Base-by-base conservation (phyloP, 2,888 invertebrate species). In the Rhagonycha lutea region DNA sequence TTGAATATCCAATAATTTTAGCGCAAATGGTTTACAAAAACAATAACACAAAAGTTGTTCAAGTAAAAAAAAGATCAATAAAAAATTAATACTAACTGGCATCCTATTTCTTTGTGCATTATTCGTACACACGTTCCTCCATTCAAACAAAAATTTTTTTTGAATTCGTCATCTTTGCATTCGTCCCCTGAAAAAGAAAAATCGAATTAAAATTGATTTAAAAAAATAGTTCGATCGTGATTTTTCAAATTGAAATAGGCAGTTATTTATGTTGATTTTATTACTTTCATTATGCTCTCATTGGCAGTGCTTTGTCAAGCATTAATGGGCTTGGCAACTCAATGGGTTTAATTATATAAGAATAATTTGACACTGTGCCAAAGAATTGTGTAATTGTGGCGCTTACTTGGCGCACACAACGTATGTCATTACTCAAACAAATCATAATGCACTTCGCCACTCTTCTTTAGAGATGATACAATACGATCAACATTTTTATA, bases 81-180 rank as follows among this genome's bases (percentile, higher is more conserved):
- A 77, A 29, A 70, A 68, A 28, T 69, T 23, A 26, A 61, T 77
- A 78, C 70, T 77, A 69, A 76, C 78, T 74, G 73, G 78, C 78
- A 78, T 74, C 67, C 78, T 70, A 75, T 78, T 72, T 78, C 78
- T 71, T 73, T 75, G 69, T 73, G 75, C 73, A 78, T 75, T n/a
- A 76, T 76, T 73, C 72, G 93, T 88, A 93, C 92, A 89, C 97
- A 97, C 81, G 93, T 94, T 87, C 96, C 96, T 85, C 95, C 95
- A 87, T 96, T 96, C 88, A 95, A 92, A 90, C 96, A 97, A 89
- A 93, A 96, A 82, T 92, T 92, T 82, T 92, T 88, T 23, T 89
- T 89, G 79, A 81, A 87, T 84, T 78, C 81, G 83, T 81, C 84
- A 85, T 83, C 85, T 86, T 81, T 85, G 85, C 84, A 87, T 88